Evolutionary conservation across 2,888 invertebrate species (phyloP).

Genomic region (Drosophila differens): DNA sequence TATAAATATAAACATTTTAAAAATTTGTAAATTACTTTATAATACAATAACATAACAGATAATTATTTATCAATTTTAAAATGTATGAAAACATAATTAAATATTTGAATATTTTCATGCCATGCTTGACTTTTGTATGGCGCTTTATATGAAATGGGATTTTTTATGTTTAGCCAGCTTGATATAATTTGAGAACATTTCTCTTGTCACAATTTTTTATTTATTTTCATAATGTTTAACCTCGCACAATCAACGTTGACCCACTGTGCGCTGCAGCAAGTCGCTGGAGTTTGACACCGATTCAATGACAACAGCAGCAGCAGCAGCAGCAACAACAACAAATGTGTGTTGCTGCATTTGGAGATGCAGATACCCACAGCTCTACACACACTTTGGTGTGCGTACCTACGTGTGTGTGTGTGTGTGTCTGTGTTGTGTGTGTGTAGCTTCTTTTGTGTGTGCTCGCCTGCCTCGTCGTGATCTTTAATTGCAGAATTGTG

Average conservation of each 20-base stretch:
- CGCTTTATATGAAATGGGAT: neutral
- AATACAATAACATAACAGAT: neutral
- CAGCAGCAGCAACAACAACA: slow-evolving; percentile 26
- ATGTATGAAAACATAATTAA: neutral
- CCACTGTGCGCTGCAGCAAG: slow-evolving; percentile 49
- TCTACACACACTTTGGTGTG: slow-evolving; percentile 11
- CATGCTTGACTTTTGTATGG: neutral
- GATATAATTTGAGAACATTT: neutral
- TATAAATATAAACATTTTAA: neutral
- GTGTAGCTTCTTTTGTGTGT: slow-evolving; percentile 37
- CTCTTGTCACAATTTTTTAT: neutral
- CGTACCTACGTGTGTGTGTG: slow-evolving; percentile 31
- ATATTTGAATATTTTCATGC: no score
- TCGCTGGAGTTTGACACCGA: slow-evolving; percentile 65
- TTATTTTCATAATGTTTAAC: neutral
- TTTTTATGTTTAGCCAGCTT: neutral
- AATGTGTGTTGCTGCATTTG: slow-evolving; percentile 37
- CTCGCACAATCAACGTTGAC: neutral
- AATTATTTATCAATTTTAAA: neutral
- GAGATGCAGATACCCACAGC: slow-evolving; percentile 31
- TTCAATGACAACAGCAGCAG: slow-evolving; percentile 59
- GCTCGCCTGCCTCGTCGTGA: slow-evolving; percentile 47
- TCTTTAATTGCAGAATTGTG: slow-evolving; percentile 79
- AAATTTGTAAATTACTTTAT: neutral
- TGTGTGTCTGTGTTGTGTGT: slow-evolving; percentile 13